A percentile compares a stretch with the other conserved stretches of the same genome.
Conservation (phyloP, 1,140 invertebrate species). For the Amyelois transitella region DNA sequence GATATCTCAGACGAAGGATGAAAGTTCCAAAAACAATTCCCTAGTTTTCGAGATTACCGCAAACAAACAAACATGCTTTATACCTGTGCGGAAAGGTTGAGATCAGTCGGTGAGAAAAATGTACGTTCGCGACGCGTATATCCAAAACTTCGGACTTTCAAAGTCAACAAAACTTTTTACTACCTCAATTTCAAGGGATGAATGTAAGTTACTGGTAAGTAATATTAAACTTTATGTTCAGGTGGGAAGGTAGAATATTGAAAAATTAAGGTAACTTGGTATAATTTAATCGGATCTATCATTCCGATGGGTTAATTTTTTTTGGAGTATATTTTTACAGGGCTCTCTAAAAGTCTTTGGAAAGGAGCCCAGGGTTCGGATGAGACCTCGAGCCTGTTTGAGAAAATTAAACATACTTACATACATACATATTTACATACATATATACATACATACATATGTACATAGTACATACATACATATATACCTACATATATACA, state of each 20-base stretch:
- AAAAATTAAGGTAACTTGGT: too few species aligned
- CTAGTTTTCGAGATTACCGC: not conserved
- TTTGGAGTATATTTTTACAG: too few species aligned
- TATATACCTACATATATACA: too few species aligned
- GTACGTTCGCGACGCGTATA: not conserved
- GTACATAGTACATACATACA: too few species aligned
- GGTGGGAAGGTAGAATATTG: not conserved
- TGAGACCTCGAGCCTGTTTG: too few species aligned
- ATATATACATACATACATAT: too few species aligned
- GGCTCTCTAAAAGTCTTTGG: too few species aligned
- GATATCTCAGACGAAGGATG: not conserved
- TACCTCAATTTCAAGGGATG: not conserved
- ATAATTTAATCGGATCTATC: too few species aligned
- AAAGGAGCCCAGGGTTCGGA: too few species aligned
- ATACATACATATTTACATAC: too few species aligned
- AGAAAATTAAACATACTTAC: too few species aligned
- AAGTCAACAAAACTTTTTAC: not conserved
- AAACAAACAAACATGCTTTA: not conserved
- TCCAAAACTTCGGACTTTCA: not conserved
- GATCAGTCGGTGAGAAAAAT: not conserved
- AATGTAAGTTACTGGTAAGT: not conserved
- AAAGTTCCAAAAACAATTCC: not conserved
- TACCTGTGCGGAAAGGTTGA: not conserved
- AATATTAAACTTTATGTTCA: not conserved
- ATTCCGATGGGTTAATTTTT: too few species aligned